A percentile compares a stretch with the other conserved stretches of the same genome.
Evolutionary conservation across 2,888 invertebrate species (phyloP).

Genomic region (Conomelus anceps): DNA sequence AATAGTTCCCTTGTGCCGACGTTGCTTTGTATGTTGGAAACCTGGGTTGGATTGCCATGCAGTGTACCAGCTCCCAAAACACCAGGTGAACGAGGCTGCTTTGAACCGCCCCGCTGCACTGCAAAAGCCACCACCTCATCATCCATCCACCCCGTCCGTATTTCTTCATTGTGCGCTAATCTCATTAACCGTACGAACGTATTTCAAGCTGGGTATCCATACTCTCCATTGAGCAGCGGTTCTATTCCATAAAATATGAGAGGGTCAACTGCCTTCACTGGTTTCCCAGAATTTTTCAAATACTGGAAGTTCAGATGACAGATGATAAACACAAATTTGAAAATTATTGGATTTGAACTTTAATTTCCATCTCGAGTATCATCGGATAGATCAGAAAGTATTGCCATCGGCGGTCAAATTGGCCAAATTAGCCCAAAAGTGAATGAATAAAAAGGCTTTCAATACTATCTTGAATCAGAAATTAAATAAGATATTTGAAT

Average conservation of each 20-base stretch:
- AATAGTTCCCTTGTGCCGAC: background rate
- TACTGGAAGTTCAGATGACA: too few relatives aligned
- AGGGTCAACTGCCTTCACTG: background rate
- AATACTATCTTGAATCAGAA: too few relatives aligned
- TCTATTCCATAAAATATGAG: background rate
- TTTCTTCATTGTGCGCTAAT: background rate
- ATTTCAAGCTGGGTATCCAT: background rate
- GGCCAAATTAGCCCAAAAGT: too few relatives aligned
- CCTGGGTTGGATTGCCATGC: background rate
- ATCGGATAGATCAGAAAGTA: too few relatives aligned
- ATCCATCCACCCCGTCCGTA: background rate
- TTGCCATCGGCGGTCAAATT: too few relatives aligned
- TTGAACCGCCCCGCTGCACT: background rate
- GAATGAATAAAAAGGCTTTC: too few relatives aligned
- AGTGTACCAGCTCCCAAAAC: background rate
- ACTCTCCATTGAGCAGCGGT: background rate
- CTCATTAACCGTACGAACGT: background rate
- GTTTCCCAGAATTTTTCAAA: background rate
- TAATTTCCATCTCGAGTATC: too few relatives aligned
- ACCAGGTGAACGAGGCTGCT: background rate
- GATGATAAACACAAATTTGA: too few relatives aligned
- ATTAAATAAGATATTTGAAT: too few relatives aligned
- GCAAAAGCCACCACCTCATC: background rate
- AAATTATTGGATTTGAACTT: too few relatives aligned
- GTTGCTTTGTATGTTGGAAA: background rate